Evolutionary conservation across 2,113 vertebrate genomes (phyloP).

Genomic region (Pedionomus torquatus): DNA sequence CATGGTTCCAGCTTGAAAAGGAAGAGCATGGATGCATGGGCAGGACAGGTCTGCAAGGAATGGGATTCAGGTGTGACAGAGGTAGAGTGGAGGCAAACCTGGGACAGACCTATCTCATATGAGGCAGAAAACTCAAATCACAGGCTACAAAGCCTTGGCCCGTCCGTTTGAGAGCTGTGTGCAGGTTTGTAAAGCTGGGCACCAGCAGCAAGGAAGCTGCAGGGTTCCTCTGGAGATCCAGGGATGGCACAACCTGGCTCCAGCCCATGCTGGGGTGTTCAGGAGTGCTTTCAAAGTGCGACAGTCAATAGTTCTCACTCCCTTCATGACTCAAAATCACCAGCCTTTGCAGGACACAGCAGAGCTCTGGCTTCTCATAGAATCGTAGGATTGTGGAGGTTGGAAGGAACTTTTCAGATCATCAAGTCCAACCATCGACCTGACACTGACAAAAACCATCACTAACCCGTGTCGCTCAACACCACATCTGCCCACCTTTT

Average conservation of each 20-base stretch:
- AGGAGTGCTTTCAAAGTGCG: background rate
- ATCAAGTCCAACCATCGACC: no score
- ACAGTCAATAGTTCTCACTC: background rate
- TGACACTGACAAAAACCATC: no score
- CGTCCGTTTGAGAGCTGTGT: rapidly evolving
- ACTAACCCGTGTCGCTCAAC: no score
- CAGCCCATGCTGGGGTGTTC: rapidly evolving
- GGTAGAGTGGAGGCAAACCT: background rate
- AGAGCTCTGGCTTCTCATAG: background rate
- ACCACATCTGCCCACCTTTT: no score
- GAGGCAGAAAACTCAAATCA: background rate
- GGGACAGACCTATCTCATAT: background rate
- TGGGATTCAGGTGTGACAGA: background rate
- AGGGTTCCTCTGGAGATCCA: background rate
- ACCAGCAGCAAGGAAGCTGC: background rate
- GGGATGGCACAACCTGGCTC: background rate
- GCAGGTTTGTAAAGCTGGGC: background rate
- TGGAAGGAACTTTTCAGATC: no score
- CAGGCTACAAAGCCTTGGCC: background rate
- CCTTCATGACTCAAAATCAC: background rate
- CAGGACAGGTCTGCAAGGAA: background rate
- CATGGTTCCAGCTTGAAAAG: background rate
- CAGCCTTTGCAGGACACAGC: background rate
- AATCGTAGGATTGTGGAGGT: background rate
- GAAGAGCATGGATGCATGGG: background rate